Conservation (phyloP, 2,797 vertebrate genomes). For the Syncerus caffer region DNA sequence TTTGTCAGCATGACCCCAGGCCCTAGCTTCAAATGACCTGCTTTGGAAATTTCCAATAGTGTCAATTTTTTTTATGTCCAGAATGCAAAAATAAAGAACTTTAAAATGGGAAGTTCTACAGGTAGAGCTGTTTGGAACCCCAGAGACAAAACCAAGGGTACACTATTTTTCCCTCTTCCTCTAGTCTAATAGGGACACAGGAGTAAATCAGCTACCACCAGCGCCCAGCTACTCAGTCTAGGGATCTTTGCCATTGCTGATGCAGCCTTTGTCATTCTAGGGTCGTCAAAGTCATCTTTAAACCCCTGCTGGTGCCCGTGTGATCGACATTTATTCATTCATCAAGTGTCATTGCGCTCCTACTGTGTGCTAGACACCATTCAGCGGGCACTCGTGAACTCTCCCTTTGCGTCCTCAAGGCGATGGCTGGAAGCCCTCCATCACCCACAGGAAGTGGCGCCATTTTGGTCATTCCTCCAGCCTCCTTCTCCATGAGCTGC, state of each 20-base stretch:
- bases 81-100: neutral
- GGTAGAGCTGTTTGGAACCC: neutral
- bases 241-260: no score
- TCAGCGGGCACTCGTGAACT: rapidly evolving
- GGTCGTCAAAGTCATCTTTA: neutral
- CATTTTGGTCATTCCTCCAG: neutral
- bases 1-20: neutral
- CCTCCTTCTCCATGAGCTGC: neutral
- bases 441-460: rapidly evolving
- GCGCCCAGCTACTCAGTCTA: neutral
- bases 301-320: neutral
- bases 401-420: rapidly evolving
- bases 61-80: neutral
- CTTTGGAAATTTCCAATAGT: neutral
- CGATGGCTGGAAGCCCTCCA: neutral
- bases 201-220: neutral
- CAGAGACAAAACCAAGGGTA: neutral
- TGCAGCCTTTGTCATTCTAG: neutral
- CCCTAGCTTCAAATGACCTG: neutral
- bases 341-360: neutral
- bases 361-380: neutral
- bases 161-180: no score
- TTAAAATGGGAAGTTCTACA: neutral
- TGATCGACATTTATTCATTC: neutral
- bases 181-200: neutral